Evolutionary conservation across 2,797 vertebrate species (phyloP).

Genomic region (Cottoperca gobio): DNA sequence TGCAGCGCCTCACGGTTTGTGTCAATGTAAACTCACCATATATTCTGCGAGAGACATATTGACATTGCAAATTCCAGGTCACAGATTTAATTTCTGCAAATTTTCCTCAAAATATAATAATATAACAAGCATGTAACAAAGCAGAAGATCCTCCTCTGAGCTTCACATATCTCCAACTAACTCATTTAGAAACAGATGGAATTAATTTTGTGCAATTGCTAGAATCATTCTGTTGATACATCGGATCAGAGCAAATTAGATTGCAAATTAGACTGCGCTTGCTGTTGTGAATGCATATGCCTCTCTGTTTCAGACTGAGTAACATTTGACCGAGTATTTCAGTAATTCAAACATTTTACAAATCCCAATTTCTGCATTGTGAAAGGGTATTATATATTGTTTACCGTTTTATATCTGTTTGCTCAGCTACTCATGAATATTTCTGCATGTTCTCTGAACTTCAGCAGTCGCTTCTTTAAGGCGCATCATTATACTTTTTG

Average conservation of each 20-base stretch:
- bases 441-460: constrained; percentile 5
- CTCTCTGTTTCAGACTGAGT: constrained; percentile 12
- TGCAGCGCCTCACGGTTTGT: not conserved
- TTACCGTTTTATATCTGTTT: constrained; percentile 22
- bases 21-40: not conserved
- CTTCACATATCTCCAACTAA: constrained; percentile 2
- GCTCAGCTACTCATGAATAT: constrained; percentile 8
- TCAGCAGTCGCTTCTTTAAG: not conserved
- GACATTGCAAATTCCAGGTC: not conserved
- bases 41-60: not conserved
- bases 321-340: constrained; percentile 17
- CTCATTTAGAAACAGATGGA: constrained; percentile 56
- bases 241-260: constrained; percentile 63
- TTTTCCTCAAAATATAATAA: constrained; percentile 3
- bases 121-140: not conserved
- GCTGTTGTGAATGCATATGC: constrained; percentile 36
- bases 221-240: constrained; percentile 57
- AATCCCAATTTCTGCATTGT: not conserved
- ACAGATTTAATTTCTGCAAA: constrained; percentile 7
- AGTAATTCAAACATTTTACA: constrained; percentile 27
- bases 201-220: constrained; percentile 59
- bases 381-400: not conserved
- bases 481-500: constrained; percentile 8
- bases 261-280: constrained; percentile 45
- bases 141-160: constrained; percentile 11